These are phyloP conservation scores for Drosophila prostipennis DNA, from an alignment of 2,888 invertebrate genomes.

Conservation along the genomic window DNA sequence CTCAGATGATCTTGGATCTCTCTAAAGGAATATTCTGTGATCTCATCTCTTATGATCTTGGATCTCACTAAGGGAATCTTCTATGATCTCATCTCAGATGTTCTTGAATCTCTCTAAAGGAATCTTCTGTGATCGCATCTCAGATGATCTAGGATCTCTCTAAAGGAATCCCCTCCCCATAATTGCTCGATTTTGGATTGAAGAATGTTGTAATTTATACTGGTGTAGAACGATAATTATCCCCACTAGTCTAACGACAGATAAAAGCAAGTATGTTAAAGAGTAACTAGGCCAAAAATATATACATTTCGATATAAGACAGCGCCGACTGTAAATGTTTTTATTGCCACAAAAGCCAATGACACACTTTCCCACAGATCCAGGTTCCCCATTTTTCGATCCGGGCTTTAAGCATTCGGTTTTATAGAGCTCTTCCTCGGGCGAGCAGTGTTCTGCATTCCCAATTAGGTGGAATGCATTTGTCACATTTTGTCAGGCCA, in stretches of 20 bases:
- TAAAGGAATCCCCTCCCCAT: too few relatives aligned
- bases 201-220: background rate
- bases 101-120: too few relatives aligned
- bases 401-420: conserved; percentile 34
- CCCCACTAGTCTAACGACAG: too few relatives aligned
- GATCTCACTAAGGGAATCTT: too few relatives aligned
- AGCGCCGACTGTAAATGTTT: too few relatives aligned
- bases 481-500: conserved; percentile 32
- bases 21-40: too few relatives aligned
- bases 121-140: too few relatives aligned
- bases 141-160: too few relatives aligned
- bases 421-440: background rate
- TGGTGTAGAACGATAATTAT: background rate
- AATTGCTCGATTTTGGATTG: too few relatives aligned
- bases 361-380: background rate
- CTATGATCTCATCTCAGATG: too few relatives aligned
- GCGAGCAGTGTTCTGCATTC: conserved; percentile 18
- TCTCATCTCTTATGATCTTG: too few relatives aligned
- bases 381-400: background rate
- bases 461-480: conserved; percentile 14
- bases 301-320: background rate
- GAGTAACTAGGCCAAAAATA: background rate
- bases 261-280: background rate
- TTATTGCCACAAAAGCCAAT: background rate
- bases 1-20: too few relatives aligned